Percentiles rank a stretch among this genome's conserved stretches.
Conservation (phyloP, 2,113 vertebrate species). For the Elaphurus davidianus region DNA sequence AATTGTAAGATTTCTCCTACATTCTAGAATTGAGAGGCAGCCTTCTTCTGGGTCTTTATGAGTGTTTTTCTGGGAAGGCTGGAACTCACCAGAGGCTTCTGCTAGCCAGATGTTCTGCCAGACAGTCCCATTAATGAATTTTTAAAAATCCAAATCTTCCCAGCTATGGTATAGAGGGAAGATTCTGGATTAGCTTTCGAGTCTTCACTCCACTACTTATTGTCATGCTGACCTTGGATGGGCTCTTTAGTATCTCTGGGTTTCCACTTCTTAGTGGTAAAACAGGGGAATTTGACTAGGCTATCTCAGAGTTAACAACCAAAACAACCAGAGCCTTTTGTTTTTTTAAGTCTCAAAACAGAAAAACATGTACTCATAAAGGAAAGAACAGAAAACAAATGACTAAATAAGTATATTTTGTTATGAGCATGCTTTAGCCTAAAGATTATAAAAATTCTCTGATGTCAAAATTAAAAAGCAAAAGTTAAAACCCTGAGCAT, state of each 20-base stretch:
- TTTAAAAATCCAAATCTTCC: background rate
- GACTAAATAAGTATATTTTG: background rate
- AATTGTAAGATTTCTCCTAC: background rate
- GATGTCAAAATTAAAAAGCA: background rate
- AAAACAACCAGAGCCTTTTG: background rate
- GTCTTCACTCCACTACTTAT: background rate
- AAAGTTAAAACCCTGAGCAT: constrained; percentile 8
- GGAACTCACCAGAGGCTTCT: background rate
- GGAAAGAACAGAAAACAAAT: background rate
- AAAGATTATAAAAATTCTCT: constrained; percentile 3
- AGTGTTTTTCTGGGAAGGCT: background rate
- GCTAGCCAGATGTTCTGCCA: background rate
- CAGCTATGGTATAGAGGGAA: background rate
- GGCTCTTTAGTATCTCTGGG: background rate
- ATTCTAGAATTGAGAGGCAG: background rate
- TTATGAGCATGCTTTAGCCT: background rate
- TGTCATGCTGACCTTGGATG: background rate
- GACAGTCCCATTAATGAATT: background rate
- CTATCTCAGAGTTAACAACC: background rate
- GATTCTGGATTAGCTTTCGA: background rate
- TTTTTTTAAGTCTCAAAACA: background rate
- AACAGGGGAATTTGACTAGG: background rate
- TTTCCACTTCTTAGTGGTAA: background rate
- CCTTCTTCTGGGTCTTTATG: background rate
- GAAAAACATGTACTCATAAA: background rate